Evolutionary conservation across 2,113 vertebrate species (phyloP), one percentile per base, ranked within the genome.

Genomic region (Hipposideros armiger): DNA sequence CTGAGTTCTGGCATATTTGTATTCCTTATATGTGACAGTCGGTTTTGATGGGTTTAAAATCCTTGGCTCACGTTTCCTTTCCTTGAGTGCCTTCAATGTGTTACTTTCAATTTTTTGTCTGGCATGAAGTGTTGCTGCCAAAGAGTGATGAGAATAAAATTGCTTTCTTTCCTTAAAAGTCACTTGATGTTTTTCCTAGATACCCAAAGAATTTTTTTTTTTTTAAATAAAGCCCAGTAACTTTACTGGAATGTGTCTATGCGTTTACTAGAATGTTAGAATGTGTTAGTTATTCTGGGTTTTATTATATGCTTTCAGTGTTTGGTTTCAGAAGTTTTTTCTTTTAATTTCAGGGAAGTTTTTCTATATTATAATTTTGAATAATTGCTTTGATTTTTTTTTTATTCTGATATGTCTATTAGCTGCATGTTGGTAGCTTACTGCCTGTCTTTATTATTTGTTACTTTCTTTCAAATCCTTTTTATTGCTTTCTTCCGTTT

Each of bases 361-460:
- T 82, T 76, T 77, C 60, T 87, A 6, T 74, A 13, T 89, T 82
- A 20, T 56, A 85, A 62, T 64, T 95, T 64, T 92, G 45, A 86
- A 42, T 67, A 67, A 86, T 64, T 30, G 15, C 16, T 83, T 60
- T 74, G 19, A 66, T 28, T 62, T 64, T 54, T 62, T 72, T 73
- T 89, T 54, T 32, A 54, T 67, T 85, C n/a, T 40, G 72, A 30
- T 28, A 86, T 24, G 67, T 24, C 45, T 40, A 1, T 72, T 78
- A 58, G 36, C 56, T 89, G 15, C 73, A 42, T 84, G n/a, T 89
- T 78, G 14, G 14, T 54, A 69, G 9, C 24, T 69, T 67, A 47
- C 32, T 17, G 16, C n/a, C 8, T n/a, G 1, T 73, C 26, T 85
- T 91, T 7, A 45, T 32, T 24, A 5, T 82, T 78, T 40, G 9